Conservation (phyloP, 2,797 vertebrate species). For the Taeniopygia guttata region DNA sequence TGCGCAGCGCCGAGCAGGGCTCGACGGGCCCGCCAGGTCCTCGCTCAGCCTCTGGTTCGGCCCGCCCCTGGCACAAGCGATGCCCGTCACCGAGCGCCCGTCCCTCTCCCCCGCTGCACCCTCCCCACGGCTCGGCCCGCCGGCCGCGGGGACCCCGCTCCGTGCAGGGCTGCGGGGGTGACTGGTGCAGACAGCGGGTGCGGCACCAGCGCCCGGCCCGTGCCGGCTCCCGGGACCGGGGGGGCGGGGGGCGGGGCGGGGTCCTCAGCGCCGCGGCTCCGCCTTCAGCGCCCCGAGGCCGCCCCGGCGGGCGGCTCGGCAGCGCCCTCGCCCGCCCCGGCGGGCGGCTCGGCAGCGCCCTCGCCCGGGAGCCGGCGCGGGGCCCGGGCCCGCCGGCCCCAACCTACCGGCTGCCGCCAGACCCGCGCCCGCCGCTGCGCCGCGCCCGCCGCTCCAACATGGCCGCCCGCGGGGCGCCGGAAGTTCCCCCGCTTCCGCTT, state of each 20-base stretch:
- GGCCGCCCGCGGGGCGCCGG: conserved; percentile 76
- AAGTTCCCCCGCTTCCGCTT: conserved; percentile 69
- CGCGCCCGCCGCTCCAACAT: conserved; percentile 75
- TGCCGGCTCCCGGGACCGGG: not conserved
- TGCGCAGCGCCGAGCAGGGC: not conserved
- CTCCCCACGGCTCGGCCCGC: not conserved
- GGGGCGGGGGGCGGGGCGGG: not conserved
- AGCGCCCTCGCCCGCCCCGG: not conserved
- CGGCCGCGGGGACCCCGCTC: not conserved
- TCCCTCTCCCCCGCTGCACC: not conserved
- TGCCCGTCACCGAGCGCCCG: not conserved
- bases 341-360: not conserved
- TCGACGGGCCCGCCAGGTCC: not conserved
- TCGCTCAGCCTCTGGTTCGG: not conserved
- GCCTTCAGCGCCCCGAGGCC: not conserved
- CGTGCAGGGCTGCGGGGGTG: not conserved
- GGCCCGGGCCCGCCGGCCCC: conserved; percentile 36
- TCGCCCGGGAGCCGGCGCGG: not conserved
- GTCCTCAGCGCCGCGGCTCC: not conserved
- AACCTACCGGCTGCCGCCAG: conserved; percentile 75
- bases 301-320: not conserved
- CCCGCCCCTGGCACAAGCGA: not conserved
- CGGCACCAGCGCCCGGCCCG: not conserved
- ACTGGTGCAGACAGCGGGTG: conserved; percentile 41
- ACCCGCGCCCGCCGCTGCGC: conserved; percentile 64